Percentiles rank a stretch among this genome's conserved stretches.
Conservation (phyloP, 2,888 invertebrate genomes). For the Podabrus alpinus region DNA sequence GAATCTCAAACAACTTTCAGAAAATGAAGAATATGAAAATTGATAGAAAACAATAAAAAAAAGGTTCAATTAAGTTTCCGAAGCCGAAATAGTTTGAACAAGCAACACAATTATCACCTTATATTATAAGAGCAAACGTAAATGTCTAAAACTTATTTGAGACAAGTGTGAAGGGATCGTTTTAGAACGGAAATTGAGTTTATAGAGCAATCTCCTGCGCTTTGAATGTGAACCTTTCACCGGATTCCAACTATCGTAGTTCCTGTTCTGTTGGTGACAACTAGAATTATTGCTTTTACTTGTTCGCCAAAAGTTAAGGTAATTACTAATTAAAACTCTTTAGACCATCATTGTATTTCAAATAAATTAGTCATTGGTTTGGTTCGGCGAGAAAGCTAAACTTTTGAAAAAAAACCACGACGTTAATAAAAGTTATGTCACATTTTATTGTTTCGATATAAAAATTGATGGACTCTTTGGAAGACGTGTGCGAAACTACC, state of each 20-base stretch:
- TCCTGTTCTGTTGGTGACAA: constrained; percentile 32
- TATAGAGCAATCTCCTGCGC: constrained; percentile 45
- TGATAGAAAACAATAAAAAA: background rate
- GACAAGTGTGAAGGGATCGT: constrained; percentile 36
- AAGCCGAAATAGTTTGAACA: background rate
- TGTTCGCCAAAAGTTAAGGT: constrained; percentile 25
- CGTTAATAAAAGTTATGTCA: background rate
- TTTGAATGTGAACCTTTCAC: constrained; percentile 44
- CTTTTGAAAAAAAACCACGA: background rate
- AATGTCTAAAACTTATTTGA: constrained; percentile 4
- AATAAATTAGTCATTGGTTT: background rate
- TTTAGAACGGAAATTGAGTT: constrained; percentile 45
- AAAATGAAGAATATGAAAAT: background rate
- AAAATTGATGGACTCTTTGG: background rate
- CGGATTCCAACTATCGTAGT: constrained; percentile 33
- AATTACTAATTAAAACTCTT: constrained; percentile 30
- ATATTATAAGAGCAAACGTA: background rate
- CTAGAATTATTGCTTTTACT: constrained; percentile 31
- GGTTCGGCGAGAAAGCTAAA: background rate
- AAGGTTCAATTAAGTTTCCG: background rate
- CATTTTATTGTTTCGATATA: background rate
- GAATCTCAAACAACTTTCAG: background rate
- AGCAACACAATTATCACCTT: background rate
- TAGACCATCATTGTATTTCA: background rate
- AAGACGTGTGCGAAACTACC: background rate